Base-by-base conservation (phyloP, 2,113 vertebrate genomes). In the Steatornis caripensis region DNA sequence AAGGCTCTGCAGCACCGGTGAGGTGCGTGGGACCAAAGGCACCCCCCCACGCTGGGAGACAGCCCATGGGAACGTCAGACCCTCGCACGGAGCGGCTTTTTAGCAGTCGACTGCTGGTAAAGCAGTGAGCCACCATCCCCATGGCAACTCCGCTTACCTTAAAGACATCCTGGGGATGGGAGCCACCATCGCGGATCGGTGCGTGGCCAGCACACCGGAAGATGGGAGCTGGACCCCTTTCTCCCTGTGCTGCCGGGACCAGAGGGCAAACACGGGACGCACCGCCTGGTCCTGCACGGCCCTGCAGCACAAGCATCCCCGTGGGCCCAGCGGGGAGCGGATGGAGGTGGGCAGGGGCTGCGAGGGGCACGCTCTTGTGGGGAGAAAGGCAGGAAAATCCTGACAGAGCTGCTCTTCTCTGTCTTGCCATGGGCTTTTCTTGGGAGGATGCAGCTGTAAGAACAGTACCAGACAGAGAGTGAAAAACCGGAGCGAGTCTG, bases 71-170 rank as follows among this genome's bases (percentile, higher is more conserved):
- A 32, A 3, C 3, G 36, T 19, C 91, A 62, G 64, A 30, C 43
- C 26, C n/a, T 15, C 16, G 34, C 89, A 45, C 3, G 36, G 66
- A 87, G 93, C 48, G 0, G 65, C 22, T 12, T 29, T 51, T 78
- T 19, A 54, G 65, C 68, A 80, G 54, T 16, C 3, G 3, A 7
- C 64, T 34, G 82, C 92, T 22, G 83, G 46, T 41, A 46, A 37
- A 62, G 83, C 87, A 15, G 54, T 93, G 94, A 94, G 57, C 89
- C 94, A 94, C 53, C 12, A 91, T 95, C 13, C 71, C 95, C 90
- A 95, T 84, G 84, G 92, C 92, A 96, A 91, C 92, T 48, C 88
- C 5, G 2, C 41, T 36, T 18, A 10, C 29, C 83, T 29, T 3
- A 39, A 23, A 78, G 57, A 6, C 53, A 45, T 6, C 68, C 29